Conservation (phyloP, 2,113 vertebrate genomes). For the Trogon melanurus region DNA sequence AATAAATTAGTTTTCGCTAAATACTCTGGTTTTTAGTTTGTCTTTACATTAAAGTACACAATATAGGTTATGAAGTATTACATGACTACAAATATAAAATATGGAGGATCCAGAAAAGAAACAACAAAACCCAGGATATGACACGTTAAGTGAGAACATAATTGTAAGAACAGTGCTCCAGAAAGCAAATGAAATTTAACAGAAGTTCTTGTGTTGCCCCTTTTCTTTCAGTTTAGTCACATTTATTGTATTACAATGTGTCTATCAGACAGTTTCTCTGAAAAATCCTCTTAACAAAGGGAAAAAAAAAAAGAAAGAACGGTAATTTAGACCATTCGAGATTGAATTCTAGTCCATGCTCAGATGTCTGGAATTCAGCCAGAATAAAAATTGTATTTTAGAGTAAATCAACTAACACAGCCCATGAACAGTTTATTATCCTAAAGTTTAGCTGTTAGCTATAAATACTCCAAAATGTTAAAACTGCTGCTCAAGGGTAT, state of each 20-base stretch:
- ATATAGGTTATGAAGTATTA: background rate
- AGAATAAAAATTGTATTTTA: constrained; percentile 20
- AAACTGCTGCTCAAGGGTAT: constrained; percentile 22
- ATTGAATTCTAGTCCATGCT: background rate
- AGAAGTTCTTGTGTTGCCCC: background rate
- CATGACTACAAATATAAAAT: background rate
- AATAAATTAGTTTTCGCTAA: background rate
- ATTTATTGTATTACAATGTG: background rate
- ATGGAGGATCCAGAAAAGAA: background rate
- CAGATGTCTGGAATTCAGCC: background rate
- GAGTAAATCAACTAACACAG: constrained; percentile 19
- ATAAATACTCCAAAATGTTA: constrained; percentile 42
- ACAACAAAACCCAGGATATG: background rate
- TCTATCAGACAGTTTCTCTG: background rate
- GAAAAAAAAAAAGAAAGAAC: background rate
- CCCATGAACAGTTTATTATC: constrained; percentile 20
- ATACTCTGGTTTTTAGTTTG: background rate
- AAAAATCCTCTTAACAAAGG: background rate
- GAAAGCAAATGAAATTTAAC: background rate
- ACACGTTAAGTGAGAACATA: background rate
- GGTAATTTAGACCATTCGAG: background rate
- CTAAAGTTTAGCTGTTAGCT: constrained; percentile 17
- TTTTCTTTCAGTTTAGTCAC: background rate
- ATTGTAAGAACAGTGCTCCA: background rate
- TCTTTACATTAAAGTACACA: background rate